Base-by-base conservation (phyloP, 2,888 invertebrate species). In the Calameuta idolon region DNA sequence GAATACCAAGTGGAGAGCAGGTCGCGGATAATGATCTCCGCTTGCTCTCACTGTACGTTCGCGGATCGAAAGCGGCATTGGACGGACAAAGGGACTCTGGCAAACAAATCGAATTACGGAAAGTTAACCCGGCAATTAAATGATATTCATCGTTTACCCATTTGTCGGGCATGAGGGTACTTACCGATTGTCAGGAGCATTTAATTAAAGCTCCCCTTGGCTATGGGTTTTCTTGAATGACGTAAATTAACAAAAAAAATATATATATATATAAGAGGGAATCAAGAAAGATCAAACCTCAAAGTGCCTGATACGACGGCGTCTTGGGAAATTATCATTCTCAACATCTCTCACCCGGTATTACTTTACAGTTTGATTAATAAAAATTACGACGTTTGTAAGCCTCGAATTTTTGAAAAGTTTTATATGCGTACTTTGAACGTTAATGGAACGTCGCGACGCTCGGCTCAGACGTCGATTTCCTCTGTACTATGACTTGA, bases 41-140 rank as follows among this genome's bases (percentile, higher is more conserved):
- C 23, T 55, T 55, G 55, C 55, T 9, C 55, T 9, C 2, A 55
- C 5, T 0, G 55, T 55, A 55, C n/a, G 30, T 30, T 11, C 35
- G 35, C 74, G 23, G 23, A 74, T 74, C 74, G 23, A 23, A 74
- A 4, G 34, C 74, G 34, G 34, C 35, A 55, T 23, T 34, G 35
- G 4, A 12, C 9, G 33, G 34, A 71, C 71, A 71, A 71, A 71
- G 71, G 68, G 68, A 40, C 68, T 30, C n/a, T 73, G 77, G 69
- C 79, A 79, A 76, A 80, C 81, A 81, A 80, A 84, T 83, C 80
- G 80, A 82, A 84, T 82, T 79, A 78, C 77, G 77, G 23, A 83
- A 85, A 83, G 81, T 85, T 84, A 81, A 81, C 80, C 80, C 80
- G 23, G 76, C 82, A 84, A 85, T 85, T 82, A 82, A 84, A 80